Evolutionary conservation across 2,113 vertebrate genomes (phyloP).

Genomic region (Phrynocephalus versicolor): DNA sequence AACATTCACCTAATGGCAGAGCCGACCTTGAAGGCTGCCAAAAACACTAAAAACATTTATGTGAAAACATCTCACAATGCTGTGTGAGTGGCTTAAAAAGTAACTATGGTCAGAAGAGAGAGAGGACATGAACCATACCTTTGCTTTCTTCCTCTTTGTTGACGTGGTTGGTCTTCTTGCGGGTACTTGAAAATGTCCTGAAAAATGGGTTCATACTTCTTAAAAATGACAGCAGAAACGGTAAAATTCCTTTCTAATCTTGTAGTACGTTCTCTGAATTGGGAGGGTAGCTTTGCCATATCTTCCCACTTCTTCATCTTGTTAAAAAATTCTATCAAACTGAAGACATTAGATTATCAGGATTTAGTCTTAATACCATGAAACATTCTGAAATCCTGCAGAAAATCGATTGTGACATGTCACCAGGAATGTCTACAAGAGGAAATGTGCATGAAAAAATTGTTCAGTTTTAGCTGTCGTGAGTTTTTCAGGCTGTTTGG

Average conservation of each 20-base stretch:
- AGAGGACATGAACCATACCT: slow-evolving; percentile 70
- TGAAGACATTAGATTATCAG: slow-evolving; percentile 59
- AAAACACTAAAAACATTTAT: neutral
- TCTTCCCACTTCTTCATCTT: slow-evolving; percentile 99
- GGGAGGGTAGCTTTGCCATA: slow-evolving; percentile 87
- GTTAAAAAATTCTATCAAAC: slow-evolving; percentile 94
- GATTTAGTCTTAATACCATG: neutral
- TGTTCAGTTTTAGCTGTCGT: too few relatives aligned
- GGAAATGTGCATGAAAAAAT: neutral
- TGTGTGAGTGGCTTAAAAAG: neutral
- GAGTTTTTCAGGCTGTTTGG: too few relatives aligned
- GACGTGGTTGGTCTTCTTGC: slow-evolving; percentile 86
- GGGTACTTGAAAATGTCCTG: slow-evolving; percentile 89
- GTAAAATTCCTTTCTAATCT: slow-evolving; percentile 94
- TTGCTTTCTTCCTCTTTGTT: slow-evolving; percentile 91
- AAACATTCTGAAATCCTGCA: neutral
- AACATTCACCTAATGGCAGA: too few relatives aligned
- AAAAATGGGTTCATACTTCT: slow-evolving; percentile 95
- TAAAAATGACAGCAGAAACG: slow-evolving; percentile 92
- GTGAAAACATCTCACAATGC: too few relatives aligned
- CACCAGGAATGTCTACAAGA: accelerated
- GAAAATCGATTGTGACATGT: neutral
- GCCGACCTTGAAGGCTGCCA: neutral
- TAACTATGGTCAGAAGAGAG: neutral
- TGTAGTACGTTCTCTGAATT: slow-evolving; percentile 88